phyloP scores from a whole-genome alignment of 2,113 vertebrate genomes.

The Emberiza fucata region DNA sequence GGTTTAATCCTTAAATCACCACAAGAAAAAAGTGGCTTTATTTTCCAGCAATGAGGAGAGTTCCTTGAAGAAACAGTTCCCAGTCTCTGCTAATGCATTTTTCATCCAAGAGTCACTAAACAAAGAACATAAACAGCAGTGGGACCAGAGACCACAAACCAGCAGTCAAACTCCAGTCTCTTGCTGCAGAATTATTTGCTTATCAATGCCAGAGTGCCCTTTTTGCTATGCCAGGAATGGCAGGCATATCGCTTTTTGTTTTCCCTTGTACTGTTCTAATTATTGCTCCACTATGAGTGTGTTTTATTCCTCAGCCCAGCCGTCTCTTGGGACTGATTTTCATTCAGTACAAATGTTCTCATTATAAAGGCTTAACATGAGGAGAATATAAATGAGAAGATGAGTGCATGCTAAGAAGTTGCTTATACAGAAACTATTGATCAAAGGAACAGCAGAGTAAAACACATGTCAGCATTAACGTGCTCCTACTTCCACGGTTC shows the following conservation, averaged over 20 bases:
- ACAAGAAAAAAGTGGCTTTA: neutral
- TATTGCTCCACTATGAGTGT: neutral
- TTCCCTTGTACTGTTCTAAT: conserved; percentile 25
- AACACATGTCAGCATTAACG: neutral
- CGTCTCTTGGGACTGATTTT: conserved; percentile 16
- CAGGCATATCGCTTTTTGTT: conserved; percentile 8
- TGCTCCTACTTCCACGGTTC: neutral
- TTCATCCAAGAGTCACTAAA: neutral
- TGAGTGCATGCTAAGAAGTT: neutral
- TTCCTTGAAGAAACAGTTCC: neutral
- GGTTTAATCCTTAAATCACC: conserved; percentile 13
- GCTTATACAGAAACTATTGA: conserved; percentile 5
- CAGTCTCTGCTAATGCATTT: neutral
- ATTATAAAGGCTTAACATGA: conserved; percentile 38
- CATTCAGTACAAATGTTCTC: conserved; percentile 50
- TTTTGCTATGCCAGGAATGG: conserved; percentile 10
- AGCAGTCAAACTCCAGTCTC: neutral
- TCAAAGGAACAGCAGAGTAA: conserved; percentile 24
- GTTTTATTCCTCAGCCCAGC: conserved; percentile 13
- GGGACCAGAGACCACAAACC: neutral
- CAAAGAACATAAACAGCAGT: neutral
- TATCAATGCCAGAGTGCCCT: neutral
- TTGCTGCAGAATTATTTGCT: neutral
- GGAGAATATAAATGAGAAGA: conserved; percentile 60
- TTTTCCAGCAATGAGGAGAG: neutral